phyloP scores from a whole-genome alignment of 2,797 vertebrate species.

The Acropternis orthonyx region DNA sequence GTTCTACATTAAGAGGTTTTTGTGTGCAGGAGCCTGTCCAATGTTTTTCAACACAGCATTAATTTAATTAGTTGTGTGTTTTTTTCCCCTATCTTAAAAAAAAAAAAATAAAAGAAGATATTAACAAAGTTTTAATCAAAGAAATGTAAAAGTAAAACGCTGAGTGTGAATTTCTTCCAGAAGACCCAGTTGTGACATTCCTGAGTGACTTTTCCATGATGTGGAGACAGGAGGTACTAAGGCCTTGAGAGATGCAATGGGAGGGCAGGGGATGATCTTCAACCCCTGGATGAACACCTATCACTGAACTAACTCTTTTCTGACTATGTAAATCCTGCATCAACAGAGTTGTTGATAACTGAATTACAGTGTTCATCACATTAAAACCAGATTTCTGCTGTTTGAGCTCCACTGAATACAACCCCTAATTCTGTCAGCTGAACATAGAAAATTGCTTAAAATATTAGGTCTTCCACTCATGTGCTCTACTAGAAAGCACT shows the following conservation, averaged over 20 bases:
- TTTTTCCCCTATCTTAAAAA: neutral
- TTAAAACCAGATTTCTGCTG: neutral
- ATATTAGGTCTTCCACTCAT: neutral
- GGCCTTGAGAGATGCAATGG: neutral
- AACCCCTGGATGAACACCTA: neutral
- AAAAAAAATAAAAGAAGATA: neutral
- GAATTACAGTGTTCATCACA: neutral
- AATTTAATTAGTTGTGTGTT: neutral
- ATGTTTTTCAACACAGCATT: neutral
- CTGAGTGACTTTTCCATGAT: neutral
- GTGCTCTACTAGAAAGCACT: neutral
- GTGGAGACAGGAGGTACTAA: neutral
- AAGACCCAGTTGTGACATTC: neutral
- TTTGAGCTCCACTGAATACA: neutral
- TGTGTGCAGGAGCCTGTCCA: neutral
- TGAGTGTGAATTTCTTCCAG: neutral
- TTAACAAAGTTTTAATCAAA: neutral
- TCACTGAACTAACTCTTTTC: neutral
- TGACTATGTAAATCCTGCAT: neutral
- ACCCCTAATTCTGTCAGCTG: neutral
- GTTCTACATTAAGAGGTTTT: neutral
- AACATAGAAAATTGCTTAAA: neutral
- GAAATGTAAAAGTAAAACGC: neutral
- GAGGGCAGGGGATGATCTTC: neutral
- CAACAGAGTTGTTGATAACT: neutral